Conservation (phyloP, 2,113 vertebrate genomes). For the Acanthisitta chloris region DNA sequence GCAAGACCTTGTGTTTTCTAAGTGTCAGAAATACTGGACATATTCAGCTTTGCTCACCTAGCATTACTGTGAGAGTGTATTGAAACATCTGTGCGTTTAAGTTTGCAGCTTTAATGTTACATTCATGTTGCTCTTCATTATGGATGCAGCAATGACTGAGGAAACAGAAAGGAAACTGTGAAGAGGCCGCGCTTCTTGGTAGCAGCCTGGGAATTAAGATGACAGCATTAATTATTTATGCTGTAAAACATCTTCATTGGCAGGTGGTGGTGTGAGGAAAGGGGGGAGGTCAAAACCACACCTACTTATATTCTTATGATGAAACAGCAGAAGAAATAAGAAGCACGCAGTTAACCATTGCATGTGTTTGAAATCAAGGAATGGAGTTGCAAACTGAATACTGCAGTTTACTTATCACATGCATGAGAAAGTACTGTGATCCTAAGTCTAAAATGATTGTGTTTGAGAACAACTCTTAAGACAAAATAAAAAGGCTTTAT, state of each 20-base stretch:
- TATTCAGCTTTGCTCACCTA: neutral
- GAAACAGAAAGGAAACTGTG: conserved; percentile 7
- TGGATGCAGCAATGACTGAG: neutral
- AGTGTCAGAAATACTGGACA: neutral
- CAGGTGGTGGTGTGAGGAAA: conserved; percentile 8
- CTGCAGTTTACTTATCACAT: neutral
- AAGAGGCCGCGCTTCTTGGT: neutral
- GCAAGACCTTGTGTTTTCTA: neutral
- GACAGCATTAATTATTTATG: conserved; percentile 43
- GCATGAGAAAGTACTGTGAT: neutral
- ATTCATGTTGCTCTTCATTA: neutral
- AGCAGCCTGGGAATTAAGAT: conserved; percentile 42
- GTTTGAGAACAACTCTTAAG: neutral
- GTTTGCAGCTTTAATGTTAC: neutral
- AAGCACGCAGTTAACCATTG: neutral
- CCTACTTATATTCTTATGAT: neutral
- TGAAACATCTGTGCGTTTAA: neutral
- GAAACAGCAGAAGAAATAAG: neutral
- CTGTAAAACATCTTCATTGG: conserved; percentile 23
- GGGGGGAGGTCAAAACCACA: neutral
- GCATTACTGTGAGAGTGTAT: neutral
- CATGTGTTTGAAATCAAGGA: neutral
- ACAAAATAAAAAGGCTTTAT: neutral
- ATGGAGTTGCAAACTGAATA: neutral
- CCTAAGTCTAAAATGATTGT: neutral